Percentiles rank a stretch among this genome's conserved stretches.
Evolutionary conservation across 2,113 vertebrate genomes (phyloP).

Genomic region (Neoarius graeffei): DNA sequence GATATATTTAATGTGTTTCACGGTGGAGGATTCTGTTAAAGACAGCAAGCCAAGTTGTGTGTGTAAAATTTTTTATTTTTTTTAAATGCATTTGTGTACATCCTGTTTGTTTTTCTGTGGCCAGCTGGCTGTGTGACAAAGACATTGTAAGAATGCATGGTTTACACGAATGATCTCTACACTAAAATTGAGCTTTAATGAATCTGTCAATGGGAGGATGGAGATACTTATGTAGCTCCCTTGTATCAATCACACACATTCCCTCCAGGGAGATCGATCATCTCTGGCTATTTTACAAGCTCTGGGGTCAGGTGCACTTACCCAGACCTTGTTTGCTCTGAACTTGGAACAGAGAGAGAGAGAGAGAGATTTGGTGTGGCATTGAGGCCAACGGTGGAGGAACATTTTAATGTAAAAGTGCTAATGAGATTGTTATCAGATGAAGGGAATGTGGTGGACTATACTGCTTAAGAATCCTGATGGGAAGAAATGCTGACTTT

Average conservation of each 20-base stretch:
- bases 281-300: slow-evolving; percentile 38
- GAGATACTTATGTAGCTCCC: slow-evolving; percentile 42
- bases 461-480: slow-evolving; percentile 14
- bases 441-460: slow-evolving; percentile 13
- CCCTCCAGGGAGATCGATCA: slow-evolving; percentile 37
- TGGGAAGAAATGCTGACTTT: background rate
- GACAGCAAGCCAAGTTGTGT: no score
- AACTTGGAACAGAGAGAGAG: slow-evolving; percentile 1
- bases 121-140: slow-evolving; percentile 5
- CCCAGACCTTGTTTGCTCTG: background rate
- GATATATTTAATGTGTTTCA: no score
- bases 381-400: background rate
- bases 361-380: background rate
- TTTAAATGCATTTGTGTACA: background rate
- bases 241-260: slow-evolving; percentile 45
- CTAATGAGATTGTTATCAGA: slow-evolving; percentile 24
- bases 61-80: background rate
- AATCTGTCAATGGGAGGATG: slow-evolving; percentile 44
- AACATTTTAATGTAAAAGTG: background rate
- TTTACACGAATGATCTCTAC: slow-evolving; percentile 25
- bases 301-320: background rate
- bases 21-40: no score
- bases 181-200: slow-evolving; percentile 37
- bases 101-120: background rate
- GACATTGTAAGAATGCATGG: background rate